Evolutionary conservation across 2,888 invertebrate species (phyloP), one percentile per base, ranked within the genome.

Genomic region (Cremastobaeus sp.): DNA sequence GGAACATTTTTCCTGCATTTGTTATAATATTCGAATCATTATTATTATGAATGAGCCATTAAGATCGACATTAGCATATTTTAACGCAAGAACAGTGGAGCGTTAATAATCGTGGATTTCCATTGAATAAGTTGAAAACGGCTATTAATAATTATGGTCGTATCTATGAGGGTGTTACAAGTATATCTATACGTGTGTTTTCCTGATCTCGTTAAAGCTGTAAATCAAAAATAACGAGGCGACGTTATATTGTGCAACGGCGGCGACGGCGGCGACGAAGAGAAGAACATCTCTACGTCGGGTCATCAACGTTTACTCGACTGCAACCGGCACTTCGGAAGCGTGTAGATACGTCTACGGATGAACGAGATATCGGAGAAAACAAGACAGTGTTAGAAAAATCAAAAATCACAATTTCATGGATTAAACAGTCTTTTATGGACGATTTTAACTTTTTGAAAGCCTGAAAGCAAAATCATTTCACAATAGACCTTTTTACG

Each of bases 211-310:
- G 78, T 80, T 81, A 79, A 80, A 79, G 78, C 76, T 75, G 76
- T 79, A 81, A 81, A 81, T 83, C 77, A 78, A 79, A 82, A 83
- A 81, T 82, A 82, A 83, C 79, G 79, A 83, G 79, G 66, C 43
- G 52, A 45, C 76, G 72, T 68, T 65, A 59, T 74, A 76, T 68
- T 71, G 68, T 73, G 55, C 74, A 35, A 50, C 21, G 30, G 12
- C 41, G 55, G n/a, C 37, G 45, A 34, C 48, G 43, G 18, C 35
- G 52, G 68, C 60, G 57, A 64, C 68, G 72, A 72, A 64, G 60
- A 45, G 54, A 52, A 43, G 39, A 43, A 45, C 57, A 65, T 60
- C 72, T 60, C 47, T 45, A 64, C 60, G 41, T 12, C 47, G 43
- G 60, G 55, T 32, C 65, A 43, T 68, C 66, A 62, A 28, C 54